Conservation (phyloP, 1,140 invertebrate genomes). For the Musca vetustissima region DNA sequence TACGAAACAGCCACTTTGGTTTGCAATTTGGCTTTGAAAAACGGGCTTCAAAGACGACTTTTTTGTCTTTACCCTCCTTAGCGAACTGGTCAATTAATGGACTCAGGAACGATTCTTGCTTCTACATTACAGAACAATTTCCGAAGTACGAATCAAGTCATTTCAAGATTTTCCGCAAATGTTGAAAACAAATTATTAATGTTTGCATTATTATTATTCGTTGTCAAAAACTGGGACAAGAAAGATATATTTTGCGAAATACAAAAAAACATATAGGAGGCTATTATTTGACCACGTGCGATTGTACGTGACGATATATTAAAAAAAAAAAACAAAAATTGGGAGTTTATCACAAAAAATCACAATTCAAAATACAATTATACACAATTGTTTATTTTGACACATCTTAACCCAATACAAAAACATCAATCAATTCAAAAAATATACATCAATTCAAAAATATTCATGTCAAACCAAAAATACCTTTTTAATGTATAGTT, state of each 20-base stretch:
- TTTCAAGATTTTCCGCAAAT: slow-evolving; percentile 4
- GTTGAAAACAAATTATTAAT: background rate
- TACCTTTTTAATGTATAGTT: too few species aligned
- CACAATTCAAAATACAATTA: too few species aligned
- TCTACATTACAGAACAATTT: slow-evolving; percentile 67
- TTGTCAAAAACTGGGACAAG: slow-evolving; percentile 55
- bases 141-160: background rate
- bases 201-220: slow-evolving; percentile 30
- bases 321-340: too few species aligned
- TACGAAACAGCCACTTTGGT: slow-evolving; percentile 89
- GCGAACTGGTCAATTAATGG: slow-evolving; percentile 91
- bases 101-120: slow-evolving; percentile 93
- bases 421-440: too few species aligned
- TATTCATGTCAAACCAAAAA: too few species aligned
- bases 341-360: too few species aligned
- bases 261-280: too few species aligned
- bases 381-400: too few species aligned
- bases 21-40: slow-evolving; percentile 90
- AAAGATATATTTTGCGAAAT: slow-evolving; percentile 11
- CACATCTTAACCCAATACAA: too few species aligned
- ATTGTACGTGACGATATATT: too few species aligned
- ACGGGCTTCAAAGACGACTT: slow-evolving; percentile 84
- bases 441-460: too few species aligned
- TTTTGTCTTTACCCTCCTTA: slow-evolving; percentile 97
- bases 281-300: too few species aligned